Evolutionary conservation across 2,113 vertebrate species (phyloP), one percentile per base, ranked within the genome.

Genomic region (Pterocles gutturalis): DNA sequence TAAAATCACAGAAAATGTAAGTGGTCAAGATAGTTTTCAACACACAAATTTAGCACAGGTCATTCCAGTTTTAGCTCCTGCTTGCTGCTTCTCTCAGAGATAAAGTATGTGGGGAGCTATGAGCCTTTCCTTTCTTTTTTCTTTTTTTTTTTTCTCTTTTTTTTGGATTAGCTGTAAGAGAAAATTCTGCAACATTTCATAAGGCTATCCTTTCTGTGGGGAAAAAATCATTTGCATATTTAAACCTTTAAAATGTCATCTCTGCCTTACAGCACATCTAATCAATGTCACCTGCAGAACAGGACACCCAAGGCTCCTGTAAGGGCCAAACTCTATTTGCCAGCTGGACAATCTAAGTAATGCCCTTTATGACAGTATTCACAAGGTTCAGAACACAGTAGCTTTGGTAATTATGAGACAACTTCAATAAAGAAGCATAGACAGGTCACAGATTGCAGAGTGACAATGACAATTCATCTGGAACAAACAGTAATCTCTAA

Each of bases 231-330:
- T 88, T 93, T 92, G 54, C 66, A 92, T 94, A 93, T 94, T 69
- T 57, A 96, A 89, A 53, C 41, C 78, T 96, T 90, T 96, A 69
- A 97, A 97, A 95, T 96, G 94, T 96, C 95, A 97, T 96, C 94
- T 90, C 28, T 90, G 92, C 66, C 71, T 89, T 90, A n/a, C 84
- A 94, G 86, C 54, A 72, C 21, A 61, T 95, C 79, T 64, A 82
- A 93, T 92, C 93, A 91, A 58, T 78, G 83, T 90, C 85, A 96
- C 90, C 70, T 77, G 64, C 73, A 92, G 67, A 95, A 87, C 58
- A 85, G 57, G 79, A 91, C 69, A 73, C 62, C 67, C 60, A 54
- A 92, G 73, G 70, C 75, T 87, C 48, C 84, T 92, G 53, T 75
- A 95, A 54, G 90, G 34, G 36, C 41, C 80, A 96, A 64, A 93